Conservation (phyloP, 2,797 vertebrate species). For the Diglossa cyanea region DNA sequence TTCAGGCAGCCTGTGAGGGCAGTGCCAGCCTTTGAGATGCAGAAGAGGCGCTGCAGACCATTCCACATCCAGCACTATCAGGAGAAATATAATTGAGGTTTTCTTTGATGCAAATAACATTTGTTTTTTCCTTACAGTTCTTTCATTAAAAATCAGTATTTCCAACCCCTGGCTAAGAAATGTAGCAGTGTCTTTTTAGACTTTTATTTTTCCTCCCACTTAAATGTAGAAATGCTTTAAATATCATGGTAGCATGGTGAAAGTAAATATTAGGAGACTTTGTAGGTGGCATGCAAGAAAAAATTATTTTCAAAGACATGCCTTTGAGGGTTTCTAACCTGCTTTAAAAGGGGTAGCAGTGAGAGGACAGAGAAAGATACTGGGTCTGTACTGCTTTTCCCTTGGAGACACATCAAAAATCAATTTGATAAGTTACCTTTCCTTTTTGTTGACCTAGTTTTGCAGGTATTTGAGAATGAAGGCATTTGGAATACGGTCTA, state of each 20-base stretch:
- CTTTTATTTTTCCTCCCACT: not conserved
- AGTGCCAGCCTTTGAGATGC: not conserved
- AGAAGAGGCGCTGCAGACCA: not conserved
- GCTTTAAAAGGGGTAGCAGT: not conserved
- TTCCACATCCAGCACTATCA: not conserved
- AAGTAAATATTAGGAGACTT: constrained; percentile 35
- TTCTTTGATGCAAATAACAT: not conserved
- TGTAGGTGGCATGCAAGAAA: not conserved
- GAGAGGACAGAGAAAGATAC: not conserved
- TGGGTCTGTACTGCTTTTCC: not conserved
- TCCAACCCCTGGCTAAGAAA: not conserved
- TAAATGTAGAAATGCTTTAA: not conserved
- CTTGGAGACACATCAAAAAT: not conserved
- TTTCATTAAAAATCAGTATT: not conserved
- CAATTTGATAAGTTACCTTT: not conserved
- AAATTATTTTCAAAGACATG: not conserved
- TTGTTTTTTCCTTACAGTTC: not conserved
- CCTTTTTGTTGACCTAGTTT: not conserved
- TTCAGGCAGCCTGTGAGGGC: not conserved
- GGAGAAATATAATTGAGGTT: not conserved
- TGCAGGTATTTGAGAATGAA: not conserved
- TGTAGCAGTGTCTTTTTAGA: not conserved
- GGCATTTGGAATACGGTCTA: not conserved
- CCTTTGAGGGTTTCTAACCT: not conserved
- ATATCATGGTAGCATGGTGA: not conserved